Evolutionary conservation across 2,797 vertebrate species (phyloP), one percentile per base, ranked within the genome.

Genomic region (Cynopterus sphinx): DNA sequence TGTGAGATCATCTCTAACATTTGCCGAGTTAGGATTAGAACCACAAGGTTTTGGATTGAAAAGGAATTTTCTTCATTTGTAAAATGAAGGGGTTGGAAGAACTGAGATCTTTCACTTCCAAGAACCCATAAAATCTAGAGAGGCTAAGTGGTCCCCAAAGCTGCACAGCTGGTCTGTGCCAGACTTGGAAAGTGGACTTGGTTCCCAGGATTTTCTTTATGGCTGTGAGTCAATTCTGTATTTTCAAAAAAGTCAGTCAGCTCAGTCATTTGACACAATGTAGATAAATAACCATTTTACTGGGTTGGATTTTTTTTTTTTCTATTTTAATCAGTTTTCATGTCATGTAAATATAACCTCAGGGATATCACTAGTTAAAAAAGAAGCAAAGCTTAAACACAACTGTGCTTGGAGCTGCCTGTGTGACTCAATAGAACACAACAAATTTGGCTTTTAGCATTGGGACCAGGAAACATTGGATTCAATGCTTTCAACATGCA

Each of bases 61-160:
- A 68, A 92, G 33, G 59, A 33, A 46, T 49, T 90, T 87, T 94
- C 78, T 81, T 92, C 82, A 92, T 85, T 41, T 95, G 63, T 88
- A 88, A 96, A 97, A 88, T 71, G 49, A 83, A 83, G 71, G 22
- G 46, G 55, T 24, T 71, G 46, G 61, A 84, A 78, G 61, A 53
- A 16, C 84, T 51, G n/a, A 79, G 57, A 86, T 90, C 79, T 94
- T 90, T 46, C 36, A 71, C 46, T 31, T 81, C n/a, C 55, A 51
- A 43, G 86, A 68, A 93, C 26, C 43, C 9, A 79, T 67, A 73
- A 78, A 74, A 55, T 73, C 51, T 24, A 43, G 55, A 53, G 31
- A 11, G 57, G 49, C 16, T 68, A 46, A 87, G 17, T 57, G 53
- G 24, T 31, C 3, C n/a, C 39, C 68, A 28, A 77, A 82, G 49